Conservation (phyloP, 2,888 invertebrate genomes). For the Temnothorax ravouxi region DNA sequence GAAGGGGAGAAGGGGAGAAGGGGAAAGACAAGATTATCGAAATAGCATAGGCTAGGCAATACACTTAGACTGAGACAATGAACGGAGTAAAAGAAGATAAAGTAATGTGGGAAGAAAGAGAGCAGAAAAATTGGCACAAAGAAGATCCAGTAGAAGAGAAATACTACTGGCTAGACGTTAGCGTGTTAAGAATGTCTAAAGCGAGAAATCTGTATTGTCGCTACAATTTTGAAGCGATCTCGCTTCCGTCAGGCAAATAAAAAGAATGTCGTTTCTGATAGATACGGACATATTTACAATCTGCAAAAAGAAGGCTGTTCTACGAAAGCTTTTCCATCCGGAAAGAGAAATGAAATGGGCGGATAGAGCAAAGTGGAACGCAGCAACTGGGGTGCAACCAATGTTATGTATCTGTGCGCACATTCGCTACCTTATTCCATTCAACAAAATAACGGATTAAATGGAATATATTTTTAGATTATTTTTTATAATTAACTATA, state of each 20-base stretch:
- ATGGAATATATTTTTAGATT: not conserved
- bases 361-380: constrained; percentile 16
- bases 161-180: not conserved
- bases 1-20: accelerated
- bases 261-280: not conserved
- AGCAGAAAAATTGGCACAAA: constrained; percentile 31
- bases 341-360: constrained; percentile 16
- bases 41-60: not conserved
- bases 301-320: not conserved
- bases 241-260: not conserved
- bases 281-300: not conserved
- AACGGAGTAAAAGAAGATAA: not conserved
- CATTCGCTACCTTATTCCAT: not conserved
- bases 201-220: not conserved
- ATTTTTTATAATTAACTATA: not conserved
- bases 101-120: not conserved
- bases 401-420: constrained; percentile 25
- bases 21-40: not conserved
- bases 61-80: not conserved
- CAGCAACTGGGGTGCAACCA: constrained; percentile 35
- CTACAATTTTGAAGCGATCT: not conserved
- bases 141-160: not conserved
- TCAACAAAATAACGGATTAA: not conserved
- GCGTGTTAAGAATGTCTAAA: not conserved
- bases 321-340: constrained; percentile 7